Base-by-base conservation (phyloP, 2,888 invertebrate species). In the Papilio protenor region DNA sequence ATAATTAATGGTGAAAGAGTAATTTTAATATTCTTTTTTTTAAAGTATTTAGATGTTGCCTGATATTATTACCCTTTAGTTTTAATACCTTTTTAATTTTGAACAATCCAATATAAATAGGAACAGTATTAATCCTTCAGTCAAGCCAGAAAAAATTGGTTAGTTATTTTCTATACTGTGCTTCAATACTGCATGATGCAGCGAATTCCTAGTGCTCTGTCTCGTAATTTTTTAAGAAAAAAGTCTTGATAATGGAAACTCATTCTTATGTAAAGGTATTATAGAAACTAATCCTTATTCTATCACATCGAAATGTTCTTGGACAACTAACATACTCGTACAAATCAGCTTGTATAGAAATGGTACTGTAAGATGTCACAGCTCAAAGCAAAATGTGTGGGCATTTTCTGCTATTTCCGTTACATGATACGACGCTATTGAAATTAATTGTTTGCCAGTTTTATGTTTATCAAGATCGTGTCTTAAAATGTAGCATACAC, bases 371-470 rank as follows among this genome's bases (percentile, higher is more conserved):
- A 61, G 61, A 27, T 61, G 61, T 61, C 61, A 57, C 21, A 61
- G 16, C 61, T 14, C 61, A 27, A 45, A 45, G 45, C n/a, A 66
- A 66, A 66, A 45, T 66, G 40, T 66, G 66, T 66, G 45, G 66
- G 66, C 40, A 18, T 40, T 18, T 66, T 45, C n/a, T 45, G 5
- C 23, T n/a, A 45, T 66, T 27, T 27, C 64, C 64, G 66, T 21
- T 33, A 66, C 45, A 21, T 45, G 40, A 45, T 21, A 66, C 45
- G 45, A 40, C 40, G 64, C 64, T 40, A 40, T 66, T 27, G 61
- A 27, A 61, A 66, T 21, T 66, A 45, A 66, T 66, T 66, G 66
- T 45, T 66, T n/a, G n/a, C 66, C 40, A 11, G 45, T 45, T n/a
- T 45, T 66, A 45, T 45, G 40, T 66, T 45, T 66, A 66, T 40